phyloP scores from a whole-genome alignment of 1,140 invertebrate species.

The Brachionus sp. region DNA sequence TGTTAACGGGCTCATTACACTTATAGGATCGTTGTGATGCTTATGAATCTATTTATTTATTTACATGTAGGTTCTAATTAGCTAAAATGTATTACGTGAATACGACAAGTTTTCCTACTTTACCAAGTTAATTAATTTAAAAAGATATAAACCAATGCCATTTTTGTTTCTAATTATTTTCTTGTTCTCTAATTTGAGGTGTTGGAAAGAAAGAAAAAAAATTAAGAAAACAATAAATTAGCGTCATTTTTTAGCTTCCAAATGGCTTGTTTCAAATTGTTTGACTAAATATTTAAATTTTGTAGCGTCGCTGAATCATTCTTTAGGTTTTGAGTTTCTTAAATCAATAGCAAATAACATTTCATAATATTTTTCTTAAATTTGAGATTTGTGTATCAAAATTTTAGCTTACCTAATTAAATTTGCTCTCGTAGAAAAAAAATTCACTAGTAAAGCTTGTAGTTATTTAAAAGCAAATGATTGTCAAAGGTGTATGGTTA shows the following conservation, averaged over 20 bases:
- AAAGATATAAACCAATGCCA: neutral
- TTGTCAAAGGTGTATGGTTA: neutral
- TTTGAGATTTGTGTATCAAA: neutral
- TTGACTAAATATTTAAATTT: slow-evolving; percentile 6
- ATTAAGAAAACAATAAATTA: neutral
- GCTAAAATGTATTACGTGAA: neutral
- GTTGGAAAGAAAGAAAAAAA: neutral
- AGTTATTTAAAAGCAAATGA: neutral
- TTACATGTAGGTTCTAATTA: neutral
- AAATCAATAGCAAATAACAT: slow-evolving; percentile 10
- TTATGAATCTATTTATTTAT: neutral
- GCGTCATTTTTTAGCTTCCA: neutral
- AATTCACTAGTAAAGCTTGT: neutral
- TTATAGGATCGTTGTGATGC: neutral
- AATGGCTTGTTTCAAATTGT: neutral
- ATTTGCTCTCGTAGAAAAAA: neutral
- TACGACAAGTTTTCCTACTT: neutral
- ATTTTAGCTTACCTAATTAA: neutral
- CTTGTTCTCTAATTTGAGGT: neutral
- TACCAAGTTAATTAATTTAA: neutral
- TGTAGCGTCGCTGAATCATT: neutral
- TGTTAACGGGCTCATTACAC: neutral
- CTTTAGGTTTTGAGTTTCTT: neutral
- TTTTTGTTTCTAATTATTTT: neutral
- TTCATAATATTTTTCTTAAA: neutral